These are phyloP conservation scores for Penaeus monodon DNA, from an alignment of 2,888 invertebrate genomes.

Conservation along the genomic window DNA sequence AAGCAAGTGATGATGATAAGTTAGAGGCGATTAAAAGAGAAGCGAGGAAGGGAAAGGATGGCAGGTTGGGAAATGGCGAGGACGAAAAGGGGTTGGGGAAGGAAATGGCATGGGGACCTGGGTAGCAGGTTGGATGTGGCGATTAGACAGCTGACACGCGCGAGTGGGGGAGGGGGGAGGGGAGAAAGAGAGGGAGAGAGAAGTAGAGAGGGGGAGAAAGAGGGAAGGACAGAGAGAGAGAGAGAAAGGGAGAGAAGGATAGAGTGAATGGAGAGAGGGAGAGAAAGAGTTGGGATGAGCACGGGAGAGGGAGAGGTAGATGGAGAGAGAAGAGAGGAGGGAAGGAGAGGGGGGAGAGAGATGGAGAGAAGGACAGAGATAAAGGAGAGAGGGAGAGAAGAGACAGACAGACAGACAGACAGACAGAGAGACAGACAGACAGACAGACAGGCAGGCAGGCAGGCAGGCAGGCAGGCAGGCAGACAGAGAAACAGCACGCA, in stretches of 20 bases:
- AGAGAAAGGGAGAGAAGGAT: not conserved
- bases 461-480: not conserved
- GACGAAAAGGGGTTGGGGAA: not conserved
- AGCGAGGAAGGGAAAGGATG: not conserved
- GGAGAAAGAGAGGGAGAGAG: not conserved
- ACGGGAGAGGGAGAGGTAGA: not conserved
- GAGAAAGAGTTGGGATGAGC: not conserved
- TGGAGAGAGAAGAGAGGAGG: not conserved
- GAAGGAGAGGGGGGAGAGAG: not conserved
- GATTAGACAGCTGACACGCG: too few species aligned
- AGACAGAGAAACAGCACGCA: not conserved
- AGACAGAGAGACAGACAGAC: not conserved
- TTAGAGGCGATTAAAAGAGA: too few species aligned
- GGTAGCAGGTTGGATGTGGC: too few species aligned
- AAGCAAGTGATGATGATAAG: not conserved
- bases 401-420: slow-evolving; percentile 12
- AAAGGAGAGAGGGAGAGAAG: not conserved
- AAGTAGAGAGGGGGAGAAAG: not conserved
- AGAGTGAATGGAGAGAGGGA: not conserved
- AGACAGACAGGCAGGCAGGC: not conserved
- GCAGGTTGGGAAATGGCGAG: not conserved
- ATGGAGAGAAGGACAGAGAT: slow-evolving; percentile 9
- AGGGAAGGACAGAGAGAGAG: not conserved
- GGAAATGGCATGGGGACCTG: not conserved
- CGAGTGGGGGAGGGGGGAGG: not conserved